Conservation (phyloP, 1,140 invertebrate genomes). For the Rhyacophila brunnea region DNA sequence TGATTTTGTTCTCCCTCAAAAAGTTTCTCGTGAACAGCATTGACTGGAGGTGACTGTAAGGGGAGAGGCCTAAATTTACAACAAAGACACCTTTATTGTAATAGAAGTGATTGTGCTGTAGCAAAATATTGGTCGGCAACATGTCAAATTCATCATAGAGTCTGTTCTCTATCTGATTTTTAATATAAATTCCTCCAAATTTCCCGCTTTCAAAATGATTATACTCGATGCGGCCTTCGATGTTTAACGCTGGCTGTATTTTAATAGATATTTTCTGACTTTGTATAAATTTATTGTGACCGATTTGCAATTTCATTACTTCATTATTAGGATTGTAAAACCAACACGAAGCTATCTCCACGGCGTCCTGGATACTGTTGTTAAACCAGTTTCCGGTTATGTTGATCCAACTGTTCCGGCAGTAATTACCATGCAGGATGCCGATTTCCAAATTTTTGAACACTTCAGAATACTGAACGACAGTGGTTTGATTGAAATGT, state of each 20-base stretch:
- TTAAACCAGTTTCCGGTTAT: constrained; percentile 85
- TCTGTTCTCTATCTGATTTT: constrained; percentile 76
- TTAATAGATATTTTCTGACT: constrained; percentile 76
- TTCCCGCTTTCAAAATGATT: constrained; percentile 83
- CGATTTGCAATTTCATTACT: constrained; percentile 71
- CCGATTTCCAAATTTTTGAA: constrained; percentile 81
- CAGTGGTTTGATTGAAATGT: constrained; percentile 78
- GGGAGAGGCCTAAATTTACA: constrained; percentile 81
- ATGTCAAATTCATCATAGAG: constrained; percentile 66
- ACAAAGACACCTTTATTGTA: constrained; percentile 86
- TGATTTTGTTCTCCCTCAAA: constrained; percentile 80
- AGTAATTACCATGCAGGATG: constrained; percentile 78
- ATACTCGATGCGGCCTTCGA: constrained; percentile 76
- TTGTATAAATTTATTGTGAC: constrained; percentile 79
- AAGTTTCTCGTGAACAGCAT: constrained; percentile 88
- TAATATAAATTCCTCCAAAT: constrained; percentile 83
- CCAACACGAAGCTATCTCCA: constrained; percentile 82
- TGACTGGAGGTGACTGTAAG: constrained; percentile 78
- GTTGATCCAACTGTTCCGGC: constrained; percentile 74
- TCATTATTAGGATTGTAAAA: constrained; percentile 52
- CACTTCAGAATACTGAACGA: constrained; percentile 84
- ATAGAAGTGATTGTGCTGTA: constrained; percentile 88
- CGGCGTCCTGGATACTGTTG: constrained; percentile 68
- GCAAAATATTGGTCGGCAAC: constrained; percentile 67
- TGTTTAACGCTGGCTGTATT: constrained; percentile 82